Evolutionary conservation across 2,113 vertebrate genomes (phyloP).

Genomic region (Sisor rabdophorus): DNA sequence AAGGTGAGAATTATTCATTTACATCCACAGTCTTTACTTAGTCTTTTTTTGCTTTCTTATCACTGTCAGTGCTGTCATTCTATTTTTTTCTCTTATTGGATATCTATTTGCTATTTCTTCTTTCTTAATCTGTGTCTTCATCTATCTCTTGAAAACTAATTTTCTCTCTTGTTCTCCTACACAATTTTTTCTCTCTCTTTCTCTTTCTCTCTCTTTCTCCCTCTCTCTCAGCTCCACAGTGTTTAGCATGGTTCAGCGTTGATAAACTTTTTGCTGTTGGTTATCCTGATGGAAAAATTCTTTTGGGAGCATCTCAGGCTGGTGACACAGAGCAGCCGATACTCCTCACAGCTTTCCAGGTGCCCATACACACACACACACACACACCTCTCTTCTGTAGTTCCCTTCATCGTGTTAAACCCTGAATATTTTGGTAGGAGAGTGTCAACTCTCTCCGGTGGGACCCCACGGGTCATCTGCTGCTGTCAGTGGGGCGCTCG

Average conservation of each 20-base stretch:
- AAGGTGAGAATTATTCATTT: conserved; percentile 56
- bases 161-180: not conserved
- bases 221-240: conserved; percentile 65
- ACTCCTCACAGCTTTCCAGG: conserved; percentile 69
- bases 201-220: not conserved
- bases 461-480: conserved; percentile 75
- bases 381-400: conserved; percentile 1
- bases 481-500: conserved; percentile 68
- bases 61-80: too few relatives aligned
- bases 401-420: not conserved
- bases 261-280: conserved; percentile 73
- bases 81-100: not conserved
- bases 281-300: conserved; percentile 71
- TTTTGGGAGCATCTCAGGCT: conserved; percentile 60
- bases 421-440: conserved; percentile 58
- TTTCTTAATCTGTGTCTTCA: too few relatives aligned
- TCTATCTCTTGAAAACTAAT: not conserved
- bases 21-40: not conserved
- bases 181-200: not conserved
- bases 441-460: conserved; percentile 66
- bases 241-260: conserved; percentile 72
- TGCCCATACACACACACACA: conserved; percentile 42
- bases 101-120: not conserved
- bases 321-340: conserved; percentile 63
- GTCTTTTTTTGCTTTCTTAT: not conserved